A percentile compares a stretch with the other conserved stretches of the same genome.
Conservation (phyloP, 2,797 vertebrate genomes). For the Propithecus perrieri region DNA sequence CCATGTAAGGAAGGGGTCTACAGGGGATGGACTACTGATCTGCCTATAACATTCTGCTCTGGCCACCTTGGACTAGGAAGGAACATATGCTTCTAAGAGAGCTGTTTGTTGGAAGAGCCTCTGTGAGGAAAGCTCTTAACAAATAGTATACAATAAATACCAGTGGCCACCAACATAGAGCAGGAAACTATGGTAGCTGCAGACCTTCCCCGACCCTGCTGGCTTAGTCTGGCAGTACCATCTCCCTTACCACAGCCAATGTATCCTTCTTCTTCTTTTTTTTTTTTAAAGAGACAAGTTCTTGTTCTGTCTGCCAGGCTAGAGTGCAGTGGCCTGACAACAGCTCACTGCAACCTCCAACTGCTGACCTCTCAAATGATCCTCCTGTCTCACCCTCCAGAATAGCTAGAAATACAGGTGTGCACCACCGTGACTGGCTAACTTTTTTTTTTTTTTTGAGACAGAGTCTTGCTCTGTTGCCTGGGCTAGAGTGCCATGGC, state of each 20-base stretch:
- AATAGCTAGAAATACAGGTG: background rate
- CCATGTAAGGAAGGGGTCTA: background rate
- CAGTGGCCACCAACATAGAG: background rate
- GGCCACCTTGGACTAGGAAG: background rate
- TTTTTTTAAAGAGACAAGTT: background rate
- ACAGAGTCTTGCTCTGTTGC: no score
- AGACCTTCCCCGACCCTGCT: background rate
- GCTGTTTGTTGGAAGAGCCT: background rate
- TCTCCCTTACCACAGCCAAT: background rate
- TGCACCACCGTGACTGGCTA: no score
- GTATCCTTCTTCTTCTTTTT: no score
- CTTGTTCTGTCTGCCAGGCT: background rate
- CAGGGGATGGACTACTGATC: background rate
- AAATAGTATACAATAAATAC: background rate
- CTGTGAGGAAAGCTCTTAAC: background rate
- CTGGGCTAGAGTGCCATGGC: no score
- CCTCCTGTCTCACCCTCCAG: background rate
- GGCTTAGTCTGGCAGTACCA: background rate
- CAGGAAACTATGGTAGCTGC: background rate
- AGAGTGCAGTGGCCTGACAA: background rate
- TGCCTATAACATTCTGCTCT: background rate
- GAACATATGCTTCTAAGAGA: background rate
- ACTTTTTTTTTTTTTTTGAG: no score
- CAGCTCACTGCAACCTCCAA: background rate
- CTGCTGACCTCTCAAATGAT: background rate